phyloP scores from a whole-genome alignment of 2,113 vertebrate genomes.

The Sinocyclocheilus rhinocerous region DNA sequence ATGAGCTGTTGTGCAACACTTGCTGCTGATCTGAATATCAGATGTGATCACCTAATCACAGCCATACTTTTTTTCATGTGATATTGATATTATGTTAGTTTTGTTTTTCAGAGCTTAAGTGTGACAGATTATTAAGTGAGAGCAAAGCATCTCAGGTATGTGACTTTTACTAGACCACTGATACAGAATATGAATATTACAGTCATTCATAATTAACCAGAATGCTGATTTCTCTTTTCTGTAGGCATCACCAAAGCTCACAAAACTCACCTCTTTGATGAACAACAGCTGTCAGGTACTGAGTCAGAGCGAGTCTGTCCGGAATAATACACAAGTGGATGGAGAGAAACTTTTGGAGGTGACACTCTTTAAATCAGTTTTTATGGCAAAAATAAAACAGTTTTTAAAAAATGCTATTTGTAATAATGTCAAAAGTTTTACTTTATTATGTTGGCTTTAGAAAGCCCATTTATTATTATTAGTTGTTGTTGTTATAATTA shows the following conservation, averaged over 20 bases:
- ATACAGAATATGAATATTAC: background rate
- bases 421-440: too few relatives aligned
- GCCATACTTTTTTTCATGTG: background rate
- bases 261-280: constrained; percentile 30
- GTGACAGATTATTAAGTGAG: constrained; percentile 48
- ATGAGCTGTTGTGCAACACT: background rate
- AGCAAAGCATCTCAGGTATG: constrained; percentile 51
- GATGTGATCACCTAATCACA: background rate
- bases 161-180: background rate
- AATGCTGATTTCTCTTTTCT: background rate
- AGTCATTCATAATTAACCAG: background rate
- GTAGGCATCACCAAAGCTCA: constrained; percentile 35
- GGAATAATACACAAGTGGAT: background rate
- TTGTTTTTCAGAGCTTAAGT: constrained; percentile 61
- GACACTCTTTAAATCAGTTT: background rate
- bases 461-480: too few relatives aligned
- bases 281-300: constrained; percentile 49
- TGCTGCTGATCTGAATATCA: background rate
- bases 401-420: too few relatives aligned
- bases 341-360: constrained; percentile 63
- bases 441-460: too few relatives aligned
- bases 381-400: background rate
- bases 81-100: background rate
- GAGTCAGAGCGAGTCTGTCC: background rate
- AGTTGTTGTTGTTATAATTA: too few relatives aligned